A percentile compares a stretch with the other conserved stretches of the same genome.
These are phyloP conservation scores for Atrichornis clamosus DNA, from an alignment of 2,113 vertebrate species.

Conservation along the genomic window DNA sequence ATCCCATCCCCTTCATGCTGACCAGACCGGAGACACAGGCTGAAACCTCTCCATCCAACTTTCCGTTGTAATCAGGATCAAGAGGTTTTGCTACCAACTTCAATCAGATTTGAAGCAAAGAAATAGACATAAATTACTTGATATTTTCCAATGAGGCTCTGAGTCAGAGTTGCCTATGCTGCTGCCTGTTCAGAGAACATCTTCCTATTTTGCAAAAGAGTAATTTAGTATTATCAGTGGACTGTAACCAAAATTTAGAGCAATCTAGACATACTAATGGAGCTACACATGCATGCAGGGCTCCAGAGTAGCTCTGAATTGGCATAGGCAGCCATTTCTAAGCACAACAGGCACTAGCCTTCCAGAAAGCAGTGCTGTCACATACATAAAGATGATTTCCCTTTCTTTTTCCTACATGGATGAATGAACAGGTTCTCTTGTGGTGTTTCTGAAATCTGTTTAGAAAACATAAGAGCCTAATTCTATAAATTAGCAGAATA, in stretches of 20 bases:
- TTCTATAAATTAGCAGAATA: background rate
- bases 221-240: slow-evolving; percentile 10
- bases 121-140: background rate
- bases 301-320: slow-evolving; percentile 1
- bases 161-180: background rate
- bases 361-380: slow-evolving; percentile 22
- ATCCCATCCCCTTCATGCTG: accelerated
- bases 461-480: background rate
- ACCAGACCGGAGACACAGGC: background rate
- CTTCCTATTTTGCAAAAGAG: background rate
- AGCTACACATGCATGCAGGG: background rate
- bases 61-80: background rate
- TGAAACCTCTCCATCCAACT: background rate
- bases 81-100: background rate
- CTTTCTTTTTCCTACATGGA: background rate
- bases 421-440: slow-evolving; percentile 10
- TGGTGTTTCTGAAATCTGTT: background rate
- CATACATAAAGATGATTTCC: slow-evolving; percentile 11
- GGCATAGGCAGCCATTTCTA: background rate
- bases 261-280: background rate
- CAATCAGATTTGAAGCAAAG: background rate
- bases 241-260: slow-evolving; percentile 1
- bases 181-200: background rate
- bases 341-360: background rate
- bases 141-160: background rate